Base-by-base conservation (phyloP, 2,113 vertebrate genomes). In the Dicerorhinus sumatrensis region DNA sequence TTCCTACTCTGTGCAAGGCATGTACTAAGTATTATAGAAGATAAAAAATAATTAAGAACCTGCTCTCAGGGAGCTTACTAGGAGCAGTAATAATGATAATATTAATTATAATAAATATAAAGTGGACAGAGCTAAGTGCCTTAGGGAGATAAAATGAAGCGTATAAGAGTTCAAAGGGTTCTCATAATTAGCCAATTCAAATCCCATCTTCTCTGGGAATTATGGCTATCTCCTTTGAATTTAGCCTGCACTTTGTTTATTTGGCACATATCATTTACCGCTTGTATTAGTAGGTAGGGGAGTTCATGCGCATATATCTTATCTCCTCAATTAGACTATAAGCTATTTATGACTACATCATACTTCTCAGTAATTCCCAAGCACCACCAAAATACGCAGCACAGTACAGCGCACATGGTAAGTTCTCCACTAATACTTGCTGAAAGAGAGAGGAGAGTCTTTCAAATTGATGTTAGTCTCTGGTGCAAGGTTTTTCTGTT, bases 21-120 rank as follows among this genome's bases (percentile, higher is more conserved):
- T 89, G 56, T 84, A 13, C 77, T 91, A 95, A 95, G 16, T 77
- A 93, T 63, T 48, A 91, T 20, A n/a, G 31, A 84, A 89, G 31
- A 81, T 67, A 21, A 73, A 80, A 75, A 89, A 69, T 29, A 46
- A 91, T 0, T 54, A 76, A 87, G 36, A 84, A 80, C 33, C 60
- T 85, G 29, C 25, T 89, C 60, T 96, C 58, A 67, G 60, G 73
- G 16, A 95, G 20, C 72, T 89, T 96, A 72, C 10, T 16, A 73
- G 25, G 18, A 94, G 10, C 8, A 42, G 21, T 46, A 82, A 73
- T 72, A 39, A 75, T 58, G 21, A 65, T 33, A 48, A 63, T 31
- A 73, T 14, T 58, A 63, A 73, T 80, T 58, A 90, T 2, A 84
- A 60, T 48, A 65, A 77, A 82, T 31, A 33, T 29, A 48, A 3